Base-by-base conservation (phyloP, 2,888 invertebrate genomes). In the Aleiodes alternator region DNA sequence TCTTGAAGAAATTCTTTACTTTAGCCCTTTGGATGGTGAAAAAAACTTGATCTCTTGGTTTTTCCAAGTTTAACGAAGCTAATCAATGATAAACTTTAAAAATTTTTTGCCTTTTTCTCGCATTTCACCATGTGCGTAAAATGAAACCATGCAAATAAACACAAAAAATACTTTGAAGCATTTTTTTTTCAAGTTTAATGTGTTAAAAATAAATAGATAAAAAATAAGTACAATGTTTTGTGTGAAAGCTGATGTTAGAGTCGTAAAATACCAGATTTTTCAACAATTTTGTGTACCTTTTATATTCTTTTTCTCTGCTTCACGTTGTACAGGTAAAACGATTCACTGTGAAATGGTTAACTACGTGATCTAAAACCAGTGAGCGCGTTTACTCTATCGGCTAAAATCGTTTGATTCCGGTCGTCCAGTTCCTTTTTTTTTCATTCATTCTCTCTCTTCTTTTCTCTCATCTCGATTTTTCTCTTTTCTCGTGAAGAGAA, bases 201-300 rank as follows among this genome's bases (percentile, higher is more conserved):
- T 16, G 61, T 23, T 57, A 66, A 69, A 66, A 69, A 69, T 48
- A 64, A 64, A 43, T 7, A 43, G 9, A n/a, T n/a, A 43, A 57
- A 53, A 71, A 64, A 55, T 61, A 61, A 64, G 51, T 48, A 16
- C 34, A 57, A 61, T 57, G 73, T 73, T 73, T 73, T 79, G 76
- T 79, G 76, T 75, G 71, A 43, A 75, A 77, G 75, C 75, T 72
- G 75, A 79, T 72, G 75, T 73, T 73, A 72, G 69, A 71, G 75
- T 79, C 79, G 75, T 79, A 79, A 79, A 79, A 71, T 57, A 75
- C 76, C 75, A 75, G 75, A 75, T 75, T 76, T 78, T 51, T 43
- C 73, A 66, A 72, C 77, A 69, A 77, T 72, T 53, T 64, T 38
- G 69, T 61, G 72, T 61, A 43, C 43, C 64, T 43, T 8, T 48